Conservation (phyloP, 2,888 invertebrate species). For the Thysanoteuthis rhombus region DNA sequence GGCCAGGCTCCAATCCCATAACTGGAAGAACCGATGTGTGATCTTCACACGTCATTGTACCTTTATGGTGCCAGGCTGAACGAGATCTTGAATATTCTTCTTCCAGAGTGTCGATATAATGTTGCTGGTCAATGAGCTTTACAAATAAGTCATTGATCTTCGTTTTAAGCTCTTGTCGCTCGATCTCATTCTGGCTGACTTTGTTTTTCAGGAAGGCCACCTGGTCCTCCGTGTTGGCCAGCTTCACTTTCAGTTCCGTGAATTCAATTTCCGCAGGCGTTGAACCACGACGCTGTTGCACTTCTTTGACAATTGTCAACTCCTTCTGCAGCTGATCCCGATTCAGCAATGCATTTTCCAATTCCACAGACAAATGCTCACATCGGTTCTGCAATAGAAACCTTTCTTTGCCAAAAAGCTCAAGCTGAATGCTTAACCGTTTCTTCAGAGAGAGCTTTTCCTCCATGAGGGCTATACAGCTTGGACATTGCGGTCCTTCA, state of each 20-base stretch:
- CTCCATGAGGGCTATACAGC: not conserved
- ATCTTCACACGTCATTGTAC: conserved; percentile 15
- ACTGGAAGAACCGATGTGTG: not conserved
- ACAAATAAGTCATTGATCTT: conserved; percentile 41
- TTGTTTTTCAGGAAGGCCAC: not conserved
- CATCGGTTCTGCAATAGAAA: conserved; percentile 37
- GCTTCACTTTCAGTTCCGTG: not conserved
- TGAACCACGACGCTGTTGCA: not conserved
- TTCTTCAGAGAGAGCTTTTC: conserved; percentile 35
- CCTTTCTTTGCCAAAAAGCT: conserved; percentile 41
- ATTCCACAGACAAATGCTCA: not conserved
- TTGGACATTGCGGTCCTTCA: not conserved
- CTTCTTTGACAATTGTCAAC: conserved; percentile 31
- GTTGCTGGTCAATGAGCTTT: conserved; percentile 34
- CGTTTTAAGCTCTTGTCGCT: conserved; percentile 37
- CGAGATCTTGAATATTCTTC: conserved; percentile 29
- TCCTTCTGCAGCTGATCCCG: conserved; percentile 33
- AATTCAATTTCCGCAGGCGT: not conserved
- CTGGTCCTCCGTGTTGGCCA: conserved; percentile 16
- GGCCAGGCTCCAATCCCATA: not conserved
- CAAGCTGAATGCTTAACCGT: conserved; percentile 38
- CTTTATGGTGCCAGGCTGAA: conserved; percentile 20
- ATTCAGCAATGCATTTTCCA: conserved; percentile 32
- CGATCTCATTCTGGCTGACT: conserved; percentile 13
- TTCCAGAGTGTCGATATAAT: conserved; percentile 20